Conservation (phyloP, 1,140 invertebrate genomes). For the Drosophila funebris region DNA sequence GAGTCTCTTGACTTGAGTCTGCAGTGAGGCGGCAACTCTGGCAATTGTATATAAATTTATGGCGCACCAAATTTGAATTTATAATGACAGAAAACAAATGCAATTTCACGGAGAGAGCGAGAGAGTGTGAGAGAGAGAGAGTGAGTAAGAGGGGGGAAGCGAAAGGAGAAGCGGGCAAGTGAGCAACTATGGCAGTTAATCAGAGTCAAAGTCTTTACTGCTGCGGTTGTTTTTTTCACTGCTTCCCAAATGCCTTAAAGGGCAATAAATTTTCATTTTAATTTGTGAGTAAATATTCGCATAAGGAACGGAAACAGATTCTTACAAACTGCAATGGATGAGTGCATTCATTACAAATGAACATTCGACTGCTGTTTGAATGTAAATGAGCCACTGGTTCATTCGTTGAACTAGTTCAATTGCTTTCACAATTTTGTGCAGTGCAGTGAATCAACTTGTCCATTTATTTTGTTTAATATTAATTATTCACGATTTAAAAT, state of each 20-base stretch:
- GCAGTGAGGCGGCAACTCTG: slow-evolving; percentile 40
- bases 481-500: slow-evolving; percentile 42
- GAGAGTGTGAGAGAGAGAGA: neutral
- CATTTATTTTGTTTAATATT: slow-evolving; percentile 12
- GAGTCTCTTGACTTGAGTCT: slow-evolving; percentile 4
- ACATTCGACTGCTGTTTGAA: neutral
- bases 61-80: slow-evolving; percentile 75
- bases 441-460: slow-evolving; percentile 16
- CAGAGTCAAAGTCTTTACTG: slow-evolving; percentile 64
- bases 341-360: slow-evolving; percentile 56
- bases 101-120: slow-evolving; percentile 39
- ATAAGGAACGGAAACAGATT: slow-evolving; percentile 61
- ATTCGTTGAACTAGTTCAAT: slow-evolving; percentile 6
- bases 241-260: slow-evolving; percentile 41
- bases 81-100: slow-evolving; percentile 79
- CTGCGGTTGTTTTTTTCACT: slow-evolving; percentile 29
- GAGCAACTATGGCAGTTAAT: slow-evolving; percentile 68
- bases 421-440: neutral
- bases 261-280: slow-evolving; percentile 74
- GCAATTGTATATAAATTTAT: slow-evolving; percentile 66
- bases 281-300: slow-evolving; percentile 71
- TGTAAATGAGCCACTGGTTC: neutral
- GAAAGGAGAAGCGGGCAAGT: too few species aligned
- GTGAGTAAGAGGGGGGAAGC: neutral
- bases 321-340: slow-evolving; percentile 41